Percentiles rank a stretch among this genome's conserved stretches.
phyloP scores from a whole-genome alignment of 2,888 invertebrate species.

The Barypeithes pellucidus region DNA sequence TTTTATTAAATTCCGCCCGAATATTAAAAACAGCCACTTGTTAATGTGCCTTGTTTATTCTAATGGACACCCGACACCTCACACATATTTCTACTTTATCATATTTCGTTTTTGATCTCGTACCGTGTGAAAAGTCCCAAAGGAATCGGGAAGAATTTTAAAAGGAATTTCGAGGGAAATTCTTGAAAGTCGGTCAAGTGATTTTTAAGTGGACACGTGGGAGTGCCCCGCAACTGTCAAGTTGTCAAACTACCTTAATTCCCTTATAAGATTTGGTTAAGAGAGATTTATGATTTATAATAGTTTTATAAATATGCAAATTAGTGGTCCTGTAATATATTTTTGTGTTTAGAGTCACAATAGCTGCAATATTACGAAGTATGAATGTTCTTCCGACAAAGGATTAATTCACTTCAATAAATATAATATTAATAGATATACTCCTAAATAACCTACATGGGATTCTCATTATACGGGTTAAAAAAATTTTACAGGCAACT shows the following conservation, averaged over 20 bases:
- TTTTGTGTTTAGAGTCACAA: too few species aligned
- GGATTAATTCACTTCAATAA: too few species aligned
- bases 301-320: too few species aligned
- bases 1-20: background rate
- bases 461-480: too few species aligned
- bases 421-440: too few species aligned
- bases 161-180: conserved; percentile 22
- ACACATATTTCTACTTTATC: conserved; percentile 15
- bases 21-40: conserved; percentile 20
- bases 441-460: too few species aligned
- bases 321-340: too few species aligned
- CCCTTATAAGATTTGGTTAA: too few species aligned
- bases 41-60: background rate
- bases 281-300: too few species aligned
- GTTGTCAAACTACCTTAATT: background rate
- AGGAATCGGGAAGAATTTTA: conserved; percentile 30
- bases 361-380: too few species aligned
- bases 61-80: conserved; percentile 41
- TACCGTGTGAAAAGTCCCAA: conserved; percentile 22
- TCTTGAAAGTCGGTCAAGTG: conserved; percentile 19
- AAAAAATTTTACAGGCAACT: too few species aligned
- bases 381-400: too few species aligned
- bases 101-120: background rate
- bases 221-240: conserved; percentile 1
- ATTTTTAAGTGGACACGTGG: conserved; percentile 20